Percentiles rank a stretch among this genome's conserved stretches.
These are phyloP conservation scores for crab-eating macaque (Macaca fascicularis) DNA, from an alignment of 2,113 vertebrate species.

Conservation along the genomic window T2T-MFA8v1.1 NC_088395.1:46683501-46684000, in stretches of 20 bases:
- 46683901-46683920: no score
- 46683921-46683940: no score
- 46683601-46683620: background rate
- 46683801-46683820: background rate
- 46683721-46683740: background rate
- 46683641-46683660: background rate
- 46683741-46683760: constrained; percentile 11
- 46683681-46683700: background rate
- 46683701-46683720: background rate
- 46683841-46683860: background rate
- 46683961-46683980: no score
- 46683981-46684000: no score
- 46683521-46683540: background rate
- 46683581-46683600: background rate
- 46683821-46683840: background rate
- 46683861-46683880: no score
- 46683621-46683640: background rate
- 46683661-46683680: background rate
- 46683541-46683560: background rate
- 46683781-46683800: background rate
- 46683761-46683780: background rate
- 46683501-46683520: background rate
- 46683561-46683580: background rate
- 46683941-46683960: no score
- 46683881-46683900: no score